phyloP scores from a whole-genome alignment of 2,797 vertebrate species.

The Brachymystax lenok region DNA sequence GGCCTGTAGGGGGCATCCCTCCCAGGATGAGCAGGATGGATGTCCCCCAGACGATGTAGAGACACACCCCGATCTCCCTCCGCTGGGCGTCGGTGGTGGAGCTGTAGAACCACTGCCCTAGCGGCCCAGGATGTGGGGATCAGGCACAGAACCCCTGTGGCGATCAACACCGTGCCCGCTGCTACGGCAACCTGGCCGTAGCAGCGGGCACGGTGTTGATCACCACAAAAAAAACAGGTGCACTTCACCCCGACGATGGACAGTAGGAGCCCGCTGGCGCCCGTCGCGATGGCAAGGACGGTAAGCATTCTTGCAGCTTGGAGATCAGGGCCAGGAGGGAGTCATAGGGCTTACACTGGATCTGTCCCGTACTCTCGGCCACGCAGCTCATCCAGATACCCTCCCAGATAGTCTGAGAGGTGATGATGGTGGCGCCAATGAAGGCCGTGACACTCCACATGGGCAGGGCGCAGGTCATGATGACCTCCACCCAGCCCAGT shows the following conservation, averaged over 20 bases:
- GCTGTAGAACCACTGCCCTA: conserved; percentile 77
- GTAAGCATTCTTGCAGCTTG: conserved; percentile 75
- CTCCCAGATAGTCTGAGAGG: conserved; percentile 75
- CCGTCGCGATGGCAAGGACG: conserved; percentile 65
- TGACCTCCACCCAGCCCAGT: conserved; percentile 73
- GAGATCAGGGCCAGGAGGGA: conserved; percentile 70
- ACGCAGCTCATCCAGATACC: conserved; percentile 83
- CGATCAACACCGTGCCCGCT: conserved; percentile 69
- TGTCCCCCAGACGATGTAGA: conserved; percentile 92
- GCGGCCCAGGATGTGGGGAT: conserved; percentile 78
- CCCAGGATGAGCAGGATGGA: conserved; percentile 83
- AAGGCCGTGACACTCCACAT: conserved; percentile 80
- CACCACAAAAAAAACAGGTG: conserved; percentile 80
- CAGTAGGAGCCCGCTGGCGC: conserved; percentile 69
- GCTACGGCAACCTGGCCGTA: conserved; percentile 68
- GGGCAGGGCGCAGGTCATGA: conserved; percentile 72
- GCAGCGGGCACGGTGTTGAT: no score
- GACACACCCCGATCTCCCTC: conserved; percentile 85
- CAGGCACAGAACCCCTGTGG: conserved; percentile 73
- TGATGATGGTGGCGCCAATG: conserved; percentile 76
- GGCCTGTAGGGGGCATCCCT: conserved; percentile 68
- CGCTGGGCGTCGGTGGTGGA: conserved; percentile 78
- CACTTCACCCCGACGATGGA: conserved; percentile 83
- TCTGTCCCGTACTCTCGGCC: conserved; percentile 75
- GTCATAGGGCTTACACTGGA: conserved; percentile 75